phyloP scores from a whole-genome alignment of 2,797 vertebrate species.

The Falco peregrinus region DNA sequence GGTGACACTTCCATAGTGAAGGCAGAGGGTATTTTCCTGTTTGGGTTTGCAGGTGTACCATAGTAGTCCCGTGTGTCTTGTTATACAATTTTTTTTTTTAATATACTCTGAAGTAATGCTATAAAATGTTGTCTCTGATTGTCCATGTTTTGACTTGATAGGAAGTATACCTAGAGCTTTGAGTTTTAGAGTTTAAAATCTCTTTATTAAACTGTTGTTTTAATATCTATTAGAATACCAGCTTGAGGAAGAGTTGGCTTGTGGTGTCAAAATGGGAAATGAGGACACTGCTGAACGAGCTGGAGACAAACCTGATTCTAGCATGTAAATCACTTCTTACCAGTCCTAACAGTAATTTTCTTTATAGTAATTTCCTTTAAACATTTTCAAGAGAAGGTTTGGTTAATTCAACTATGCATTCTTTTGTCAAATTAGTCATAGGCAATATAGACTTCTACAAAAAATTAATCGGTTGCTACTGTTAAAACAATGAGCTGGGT shows the following conservation, averaged over 20 bases:
- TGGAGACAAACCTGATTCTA: neutral
- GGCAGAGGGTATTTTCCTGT: neutral
- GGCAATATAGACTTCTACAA: neutral
- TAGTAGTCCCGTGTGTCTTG: neutral
- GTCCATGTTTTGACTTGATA: neutral
- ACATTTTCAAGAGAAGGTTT: neutral
- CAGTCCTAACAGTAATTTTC: neutral
- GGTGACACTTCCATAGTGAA: neutral
- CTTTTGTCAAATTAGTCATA: neutral
- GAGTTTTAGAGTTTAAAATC: neutral
- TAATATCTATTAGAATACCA: conserved; percentile 10
- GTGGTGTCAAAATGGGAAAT: neutral
- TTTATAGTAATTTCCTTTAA: neutral
- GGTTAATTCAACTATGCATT: neutral
- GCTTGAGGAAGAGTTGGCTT: neutral
- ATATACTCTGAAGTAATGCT: neutral
- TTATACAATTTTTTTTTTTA: neutral
- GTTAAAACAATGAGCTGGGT: neutral
- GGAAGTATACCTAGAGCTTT: neutral
- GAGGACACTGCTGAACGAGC: neutral
- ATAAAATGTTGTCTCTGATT: neutral
- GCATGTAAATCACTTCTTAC: conserved; percentile 58
- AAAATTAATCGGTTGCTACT: neutral
- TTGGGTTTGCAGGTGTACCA: neutral
- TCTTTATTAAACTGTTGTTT: neutral